phyloP scores from a whole-genome alignment of 2,888 invertebrate species.

The Electrophaes corylata region DNA sequence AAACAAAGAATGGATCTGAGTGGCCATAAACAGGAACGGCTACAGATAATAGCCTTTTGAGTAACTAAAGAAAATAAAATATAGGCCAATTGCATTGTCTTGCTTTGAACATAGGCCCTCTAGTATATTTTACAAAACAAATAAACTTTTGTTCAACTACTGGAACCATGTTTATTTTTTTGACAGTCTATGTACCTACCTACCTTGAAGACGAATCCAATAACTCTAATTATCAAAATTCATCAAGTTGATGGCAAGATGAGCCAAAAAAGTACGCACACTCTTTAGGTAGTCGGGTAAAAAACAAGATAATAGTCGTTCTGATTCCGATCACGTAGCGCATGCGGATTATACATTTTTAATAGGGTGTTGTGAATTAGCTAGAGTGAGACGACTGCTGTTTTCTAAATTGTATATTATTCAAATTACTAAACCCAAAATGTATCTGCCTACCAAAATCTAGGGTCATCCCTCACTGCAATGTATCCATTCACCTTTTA shows the following conservation, averaged over 20 bases:
- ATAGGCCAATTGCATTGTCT: constrained; percentile 1
- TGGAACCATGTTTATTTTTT: too few relatives aligned
- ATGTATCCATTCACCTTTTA: neutral
- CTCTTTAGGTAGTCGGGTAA: neutral
- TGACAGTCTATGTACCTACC: too few relatives aligned
- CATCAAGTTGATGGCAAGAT: neutral
- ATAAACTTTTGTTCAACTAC: too few relatives aligned
- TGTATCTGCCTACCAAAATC: neutral
- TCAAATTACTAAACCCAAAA: constrained; percentile 26
- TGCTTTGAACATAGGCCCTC: too few relatives aligned
- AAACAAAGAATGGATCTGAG: constrained; percentile 10
- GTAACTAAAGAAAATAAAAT: constrained; percentile 6
- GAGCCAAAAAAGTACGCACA: neutral
- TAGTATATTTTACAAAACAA: too few relatives aligned
- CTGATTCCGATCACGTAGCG: constrained; percentile 42
- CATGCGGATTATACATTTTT: constrained; percentile 39
- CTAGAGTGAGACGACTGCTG: constrained; percentile 29
- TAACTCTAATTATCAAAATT: neutral
- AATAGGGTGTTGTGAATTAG: constrained; percentile 41
- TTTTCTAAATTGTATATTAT: constrained; percentile 35
- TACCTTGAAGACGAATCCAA: neutral
- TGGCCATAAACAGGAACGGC: constrained; percentile 4
- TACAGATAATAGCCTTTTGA: constrained; percentile 5
- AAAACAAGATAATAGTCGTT: constrained; percentile 33
- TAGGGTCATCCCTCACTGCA: neutral